Evolutionary conservation across 2,888 invertebrate genomes (phyloP).

Genomic region (Myopa tessellatipennis): DNA sequence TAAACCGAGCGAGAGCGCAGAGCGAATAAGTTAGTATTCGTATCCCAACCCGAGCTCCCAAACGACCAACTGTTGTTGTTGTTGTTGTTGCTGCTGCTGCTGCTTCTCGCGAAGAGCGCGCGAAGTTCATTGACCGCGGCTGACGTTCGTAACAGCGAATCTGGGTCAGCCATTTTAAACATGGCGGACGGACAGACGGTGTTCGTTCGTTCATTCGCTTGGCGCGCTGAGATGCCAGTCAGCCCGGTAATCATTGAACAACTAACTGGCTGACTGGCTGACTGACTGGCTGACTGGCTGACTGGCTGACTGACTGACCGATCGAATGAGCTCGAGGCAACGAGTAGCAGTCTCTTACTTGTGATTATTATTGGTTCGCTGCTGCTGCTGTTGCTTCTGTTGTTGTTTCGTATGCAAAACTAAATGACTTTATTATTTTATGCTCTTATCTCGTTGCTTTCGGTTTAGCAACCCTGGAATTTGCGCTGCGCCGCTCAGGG

Average conservation of each 20-base stretch:
- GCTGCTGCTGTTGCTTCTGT: neutral
- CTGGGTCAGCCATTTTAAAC: slow-evolving; percentile 54
- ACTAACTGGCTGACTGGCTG: neutral
- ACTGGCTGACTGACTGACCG: neutral
- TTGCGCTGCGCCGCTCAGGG: slow-evolving; percentile 22
- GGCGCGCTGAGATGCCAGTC: slow-evolving; percentile 11
- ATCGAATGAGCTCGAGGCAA: slow-evolving; percentile 22
- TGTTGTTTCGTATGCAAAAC: slow-evolving; percentile 21
- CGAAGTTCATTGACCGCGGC: slow-evolving; percentile 61
- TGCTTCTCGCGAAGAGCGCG: neutral
- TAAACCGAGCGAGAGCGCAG: neutral
- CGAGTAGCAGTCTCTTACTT: neutral
- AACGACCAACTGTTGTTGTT: neutral
- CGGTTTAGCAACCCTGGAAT: slow-evolving; percentile 26
- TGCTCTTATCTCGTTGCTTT: slow-evolving; percentile 21
- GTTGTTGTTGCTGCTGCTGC: neutral
- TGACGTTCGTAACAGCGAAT: slow-evolving; percentile 57
- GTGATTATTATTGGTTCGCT: slow-evolving; percentile 1
- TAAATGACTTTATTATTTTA: slow-evolving; percentile 22
- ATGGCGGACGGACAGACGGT: slow-evolving; percentile 20
- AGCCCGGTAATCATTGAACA: slow-evolving; percentile 10
- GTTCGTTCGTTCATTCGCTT: neutral
- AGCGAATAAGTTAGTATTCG: neutral
- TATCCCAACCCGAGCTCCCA: neutral
- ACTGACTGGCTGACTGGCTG: neutral